Base-by-base conservation (phyloP, 2,113 vertebrate genomes). In the Tychaedon coryphoeus region DNA sequence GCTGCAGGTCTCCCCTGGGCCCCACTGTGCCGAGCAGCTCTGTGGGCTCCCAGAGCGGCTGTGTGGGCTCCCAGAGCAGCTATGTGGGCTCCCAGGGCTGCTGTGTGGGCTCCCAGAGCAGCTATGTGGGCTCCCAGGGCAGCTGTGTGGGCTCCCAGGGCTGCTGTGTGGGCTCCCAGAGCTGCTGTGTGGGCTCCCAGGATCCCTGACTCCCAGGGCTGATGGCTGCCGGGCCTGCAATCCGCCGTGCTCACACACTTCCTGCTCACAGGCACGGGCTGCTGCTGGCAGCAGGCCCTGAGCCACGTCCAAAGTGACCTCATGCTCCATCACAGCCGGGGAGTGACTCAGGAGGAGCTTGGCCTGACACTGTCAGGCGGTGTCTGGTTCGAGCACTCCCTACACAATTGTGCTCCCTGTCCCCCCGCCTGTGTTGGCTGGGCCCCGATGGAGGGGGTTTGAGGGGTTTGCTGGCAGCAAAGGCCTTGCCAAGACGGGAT, bases 351-450 rank as follows among this genome's bases (percentile, higher is more conserved):
- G 93, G 95, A 93, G 95, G 89, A 86, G 86, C 69, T 40, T 86
- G 92, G 93, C 91, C 96, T 97, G 97, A 97, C 93, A 94, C 96
- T 17, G 96, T 94, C 97, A 97, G 97, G 96, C 96, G 0, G 88
- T 95, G 94, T 88, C 97, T 96, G 97, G 93, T 75, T 79, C 95
- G 0, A 77, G 62, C 75, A 67, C 77, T 64, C 82, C 51, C 66
- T 43, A 5, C 33, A 4, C 88, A 22, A 56, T 77, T 88, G 84
- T 83, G 43, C 77, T 92, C 83, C 62, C 53, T 80, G 38, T 75
- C 29, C 65, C 57, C 80, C 14, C 42, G 45, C 66, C 60, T 8
- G 0, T 0, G 1, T 1, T 23, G 58, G n/a, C 66, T 36, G 40
- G 48, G 74, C 56, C 58, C 66, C 1, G 1, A 3, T 5, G 58